A percentile compares a stretch with the other conserved stretches of the same genome.
Evolutionary conservation across 2,113 vertebrate species (phyloP).

Genomic region (Eidolon helvum): DNA sequence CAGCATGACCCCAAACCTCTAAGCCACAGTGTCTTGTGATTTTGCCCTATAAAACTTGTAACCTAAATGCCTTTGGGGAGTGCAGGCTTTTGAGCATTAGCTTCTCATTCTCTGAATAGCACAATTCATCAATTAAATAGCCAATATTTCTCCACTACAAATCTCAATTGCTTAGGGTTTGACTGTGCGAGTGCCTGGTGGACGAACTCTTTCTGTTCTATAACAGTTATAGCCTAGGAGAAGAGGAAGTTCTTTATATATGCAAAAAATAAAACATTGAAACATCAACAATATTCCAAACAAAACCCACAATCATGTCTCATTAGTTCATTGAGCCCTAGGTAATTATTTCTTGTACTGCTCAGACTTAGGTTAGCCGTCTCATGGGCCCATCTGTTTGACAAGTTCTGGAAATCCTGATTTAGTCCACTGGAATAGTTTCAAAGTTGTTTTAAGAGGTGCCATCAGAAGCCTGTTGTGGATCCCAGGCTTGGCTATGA

Average conservation of each 20-base stretch:
- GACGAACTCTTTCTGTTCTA: no score
- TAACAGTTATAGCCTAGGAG: neutral
- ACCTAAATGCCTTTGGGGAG: no score
- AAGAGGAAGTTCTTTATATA: neutral
- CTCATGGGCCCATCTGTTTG: neutral
- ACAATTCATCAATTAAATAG: no score
- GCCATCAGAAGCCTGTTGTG: neutral
- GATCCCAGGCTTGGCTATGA: no score
- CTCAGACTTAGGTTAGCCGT: neutral
- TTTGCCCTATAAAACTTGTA: no score
- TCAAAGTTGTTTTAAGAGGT: neutral
- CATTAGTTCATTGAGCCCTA: neutral
- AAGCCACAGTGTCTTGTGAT: no score
- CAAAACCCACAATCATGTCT: neutral
- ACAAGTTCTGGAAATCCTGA: neutral
- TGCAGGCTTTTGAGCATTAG: no score
- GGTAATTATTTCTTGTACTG: neutral
- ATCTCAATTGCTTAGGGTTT: no score
- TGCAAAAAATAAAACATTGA: neutral
- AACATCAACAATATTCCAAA: neutral
- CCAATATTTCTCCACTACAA: no score
- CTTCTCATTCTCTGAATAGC: no score
- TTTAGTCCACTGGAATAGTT: neutral
- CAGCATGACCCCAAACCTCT: no score
- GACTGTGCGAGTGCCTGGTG: no score